Conservation (phyloP, 2,113 vertebrate species). For the Conger conger region DNA sequence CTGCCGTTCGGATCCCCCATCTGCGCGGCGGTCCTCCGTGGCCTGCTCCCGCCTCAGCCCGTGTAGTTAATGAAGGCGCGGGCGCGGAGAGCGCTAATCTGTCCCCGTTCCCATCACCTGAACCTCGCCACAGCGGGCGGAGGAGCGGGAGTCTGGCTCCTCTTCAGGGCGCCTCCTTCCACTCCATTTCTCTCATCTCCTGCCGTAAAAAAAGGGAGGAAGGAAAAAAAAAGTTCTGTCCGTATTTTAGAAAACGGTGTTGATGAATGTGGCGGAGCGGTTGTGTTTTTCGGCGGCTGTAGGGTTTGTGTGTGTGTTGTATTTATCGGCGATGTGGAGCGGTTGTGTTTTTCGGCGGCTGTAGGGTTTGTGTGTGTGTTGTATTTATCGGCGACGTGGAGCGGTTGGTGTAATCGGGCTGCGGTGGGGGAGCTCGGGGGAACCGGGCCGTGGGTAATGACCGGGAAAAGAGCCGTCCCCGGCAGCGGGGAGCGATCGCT, state of each 20-base stretch:
- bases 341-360: neutral
- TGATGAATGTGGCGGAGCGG: neutral
- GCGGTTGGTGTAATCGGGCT: neutral
- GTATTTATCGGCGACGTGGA: neutral
- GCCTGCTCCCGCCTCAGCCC: conserved; percentile 27
- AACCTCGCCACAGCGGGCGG: neutral
- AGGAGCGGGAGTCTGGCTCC: neutral
- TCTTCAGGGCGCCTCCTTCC: conserved; percentile 15
- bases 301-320: neutral
- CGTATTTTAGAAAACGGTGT: neutral
- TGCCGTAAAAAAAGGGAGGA: neutral
- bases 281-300: neutral
- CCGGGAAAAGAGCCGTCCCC: conserved; percentile 21
- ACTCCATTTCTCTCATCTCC: neutral
- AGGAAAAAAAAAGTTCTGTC: neutral
- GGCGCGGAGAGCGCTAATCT: conserved; percentile 9
- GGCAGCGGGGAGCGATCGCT: conserved; percentile 37
- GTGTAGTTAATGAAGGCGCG: conserved; percentile 28
- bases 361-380: neutral
- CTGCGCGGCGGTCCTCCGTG: conserved; percentile 9
- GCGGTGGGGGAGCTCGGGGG: neutral
- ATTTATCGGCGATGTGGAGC: neutral
- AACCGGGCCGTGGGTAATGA: conserved; percentile 20
- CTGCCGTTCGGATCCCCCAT: conserved; percentile 6
- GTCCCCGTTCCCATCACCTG: neutral